These are phyloP conservation scores for Nesidiocoris tenuis DNA, from an alignment of 2,888 invertebrate species.

Conservation along the genomic window DNA sequence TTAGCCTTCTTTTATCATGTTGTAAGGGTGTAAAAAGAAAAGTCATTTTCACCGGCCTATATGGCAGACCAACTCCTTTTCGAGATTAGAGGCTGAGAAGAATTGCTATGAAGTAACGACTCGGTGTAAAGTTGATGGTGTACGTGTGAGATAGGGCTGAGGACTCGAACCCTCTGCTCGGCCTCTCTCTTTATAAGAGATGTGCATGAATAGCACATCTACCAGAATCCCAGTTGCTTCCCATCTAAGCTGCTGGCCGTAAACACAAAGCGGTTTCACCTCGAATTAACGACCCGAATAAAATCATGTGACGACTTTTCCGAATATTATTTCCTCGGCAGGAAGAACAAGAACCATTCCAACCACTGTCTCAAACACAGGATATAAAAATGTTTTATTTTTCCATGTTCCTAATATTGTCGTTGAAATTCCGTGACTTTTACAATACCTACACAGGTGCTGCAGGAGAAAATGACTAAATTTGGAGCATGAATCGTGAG, in stretches of 20 bases:
- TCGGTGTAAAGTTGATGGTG: slow-evolving; percentile 20
- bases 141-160: slow-evolving; percentile 25
- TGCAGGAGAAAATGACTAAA: no score
- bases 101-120: slow-evolving; percentile 25
- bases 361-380: no score
- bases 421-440: no score
- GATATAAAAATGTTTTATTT: no score
- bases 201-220: slow-evolving; percentile 16
- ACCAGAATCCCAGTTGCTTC: slow-evolving; percentile 13
- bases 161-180: neutral
- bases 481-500: no score
- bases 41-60: neutral
- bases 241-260: slow-evolving; percentile 1
- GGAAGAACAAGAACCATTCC: no score
- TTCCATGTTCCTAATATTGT: no score
- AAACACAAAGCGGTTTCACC: slow-evolving; percentile 14
- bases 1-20: slow-evolving; percentile 24
- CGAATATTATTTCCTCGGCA: slow-evolving; percentile 16
- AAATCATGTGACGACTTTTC: slow-evolving; percentile 15
- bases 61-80: neutral
- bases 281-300: slow-evolving; percentile 28
- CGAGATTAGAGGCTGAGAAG: slow-evolving; percentile 1
- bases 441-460: no score
- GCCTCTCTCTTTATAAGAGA: neutral
- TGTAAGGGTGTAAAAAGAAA: slow-evolving; percentile 8